A percentile compares a stretch with the other conserved stretches of the same genome.
These are phyloP conservation scores for Yponomeuta malinellus DNA, from an alignment of 2,888 invertebrate genomes.

Conservation along the genomic window DNA sequence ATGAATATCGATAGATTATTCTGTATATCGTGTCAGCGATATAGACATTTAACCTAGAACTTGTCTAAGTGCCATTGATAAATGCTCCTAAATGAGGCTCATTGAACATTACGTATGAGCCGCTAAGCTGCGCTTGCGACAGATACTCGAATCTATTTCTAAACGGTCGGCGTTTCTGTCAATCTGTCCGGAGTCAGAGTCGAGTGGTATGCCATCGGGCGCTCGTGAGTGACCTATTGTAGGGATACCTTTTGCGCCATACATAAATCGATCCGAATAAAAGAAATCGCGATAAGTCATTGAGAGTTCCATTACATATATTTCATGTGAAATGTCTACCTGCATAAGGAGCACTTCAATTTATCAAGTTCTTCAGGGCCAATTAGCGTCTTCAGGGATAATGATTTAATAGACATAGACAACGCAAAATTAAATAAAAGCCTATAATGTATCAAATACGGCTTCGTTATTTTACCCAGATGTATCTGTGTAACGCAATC, in stretches of 20 bases:
- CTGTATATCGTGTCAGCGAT: neutral
- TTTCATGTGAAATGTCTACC: neutral
- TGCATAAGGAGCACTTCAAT: no score
- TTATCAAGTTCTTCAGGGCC: no score
- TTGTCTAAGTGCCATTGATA: slow-evolving; percentile 37
- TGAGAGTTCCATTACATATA: slow-evolving; percentile 29
- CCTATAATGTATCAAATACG: no score
- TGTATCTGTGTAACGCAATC: no score
- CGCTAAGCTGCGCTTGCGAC: slow-evolving; percentile 31
- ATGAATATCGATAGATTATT: neutral
- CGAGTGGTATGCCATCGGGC: neutral
- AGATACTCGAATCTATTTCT: slow-evolving; percentile 23
- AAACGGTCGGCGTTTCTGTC: slow-evolving; percentile 15
- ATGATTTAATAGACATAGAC: no score
- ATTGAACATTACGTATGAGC: slow-evolving; percentile 36
- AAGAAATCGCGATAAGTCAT: neutral
- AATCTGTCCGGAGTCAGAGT: neutral
- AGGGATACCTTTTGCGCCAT: slow-evolving; percentile 17
- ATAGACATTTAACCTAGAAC: slow-evolving; percentile 49
- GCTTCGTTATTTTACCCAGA: no score
- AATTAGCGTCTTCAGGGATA: no score
- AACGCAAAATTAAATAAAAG: no score
- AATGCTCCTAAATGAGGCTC: slow-evolving; percentile 45
- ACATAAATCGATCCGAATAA: neutral
- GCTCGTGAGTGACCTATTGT: slow-evolving; percentile 18